Evolutionary conservation across 1,140 invertebrate genomes (phyloP), one percentile per base, ranked within the genome.

Genomic region (Euwallacea fornicatus): DNA sequence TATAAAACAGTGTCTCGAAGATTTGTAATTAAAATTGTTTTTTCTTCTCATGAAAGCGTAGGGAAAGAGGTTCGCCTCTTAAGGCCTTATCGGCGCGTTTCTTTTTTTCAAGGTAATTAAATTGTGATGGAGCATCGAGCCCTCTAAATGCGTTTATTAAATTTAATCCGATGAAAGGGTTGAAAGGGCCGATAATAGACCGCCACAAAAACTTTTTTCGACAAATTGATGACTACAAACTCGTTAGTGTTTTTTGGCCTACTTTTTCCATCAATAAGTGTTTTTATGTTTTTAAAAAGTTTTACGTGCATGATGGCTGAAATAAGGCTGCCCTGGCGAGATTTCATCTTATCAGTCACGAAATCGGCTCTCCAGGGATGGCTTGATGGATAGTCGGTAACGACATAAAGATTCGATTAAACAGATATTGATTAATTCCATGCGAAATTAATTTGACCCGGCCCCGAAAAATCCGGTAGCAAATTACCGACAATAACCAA

Each of bases 141-240:
- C 21, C 21, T 50, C 13, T 50, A 13, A 11, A 50, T 50, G 46
- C 46, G 46, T 50, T 70, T 63, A 63, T 70, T 70, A 70, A 70
- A 70, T 70, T 70, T 70, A 58, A 70, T 63, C 60, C 60, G 56
- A 70, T 60, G 21, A 70, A 63, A 64, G 68, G 61, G 59, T 70
- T 69, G 43, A 62, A 58, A 21, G 13, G 4, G 33, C 33, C 66
- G 67, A 69, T 69, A 69, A 69, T 69, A 50, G 67, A 33, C 60
- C 53, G 50, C 56, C 53, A 47, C 58, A 69, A 61, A 50, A 13
- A 44, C 61, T 69, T 62, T 69, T 47, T 67, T 69, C 50, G 16
- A 41, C 50, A 69, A 68, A 60, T 68, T 68, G 47, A 69, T 60
- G 59, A 60, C 60, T 55, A 62, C 60, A 42, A 50, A 69, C 47